These are phyloP conservation scores for Pangasius djambal DNA, from an alignment of 2,797 vertebrate species.

Conservation along the genomic window DNA sequence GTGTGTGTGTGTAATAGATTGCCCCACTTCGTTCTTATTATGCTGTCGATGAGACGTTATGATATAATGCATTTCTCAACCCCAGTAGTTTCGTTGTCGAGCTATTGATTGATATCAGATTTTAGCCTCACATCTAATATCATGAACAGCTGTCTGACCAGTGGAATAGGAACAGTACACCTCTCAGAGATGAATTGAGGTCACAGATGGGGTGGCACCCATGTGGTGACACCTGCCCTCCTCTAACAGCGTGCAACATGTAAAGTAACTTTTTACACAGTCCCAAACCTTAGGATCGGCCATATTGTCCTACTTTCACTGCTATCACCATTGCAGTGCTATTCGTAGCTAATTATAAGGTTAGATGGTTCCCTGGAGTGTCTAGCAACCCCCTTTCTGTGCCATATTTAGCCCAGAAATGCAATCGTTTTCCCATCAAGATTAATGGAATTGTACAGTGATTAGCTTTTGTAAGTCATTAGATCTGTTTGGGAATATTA, in stretches of 20 bases:
- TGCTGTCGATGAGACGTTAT: not conserved
- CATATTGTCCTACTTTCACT: conserved; percentile 41
- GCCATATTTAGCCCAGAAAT: not conserved
- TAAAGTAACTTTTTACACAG: not conserved
- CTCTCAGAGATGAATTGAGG: not conserved
- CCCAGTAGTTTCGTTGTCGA: not conserved
- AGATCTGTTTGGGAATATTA: not conserved
- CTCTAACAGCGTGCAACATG: not conserved
- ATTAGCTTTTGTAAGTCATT: not conserved
- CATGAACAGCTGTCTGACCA: not conserved
- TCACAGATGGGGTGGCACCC: not conserved
- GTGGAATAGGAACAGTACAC: not conserved
- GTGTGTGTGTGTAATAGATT: not conserved
- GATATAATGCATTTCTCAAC: not conserved
- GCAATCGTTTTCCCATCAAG: not conserved
- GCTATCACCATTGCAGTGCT: conserved; percentile 3
- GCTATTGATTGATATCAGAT: not conserved
- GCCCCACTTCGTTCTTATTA: not conserved
- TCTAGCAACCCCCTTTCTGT: conserved; percentile 21
- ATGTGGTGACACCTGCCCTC: not conserved
- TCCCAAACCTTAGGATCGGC: conserved; percentile 10
- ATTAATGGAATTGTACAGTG: not conserved
- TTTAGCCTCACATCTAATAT: not conserved
- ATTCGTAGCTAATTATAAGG: conserved; percentile 34
- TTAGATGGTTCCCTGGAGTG: conserved; percentile 8